These are phyloP conservation scores for Folsomia manolachei DNA, from an alignment of 2,888 invertebrate species.

Conservation along the genomic window DNA sequence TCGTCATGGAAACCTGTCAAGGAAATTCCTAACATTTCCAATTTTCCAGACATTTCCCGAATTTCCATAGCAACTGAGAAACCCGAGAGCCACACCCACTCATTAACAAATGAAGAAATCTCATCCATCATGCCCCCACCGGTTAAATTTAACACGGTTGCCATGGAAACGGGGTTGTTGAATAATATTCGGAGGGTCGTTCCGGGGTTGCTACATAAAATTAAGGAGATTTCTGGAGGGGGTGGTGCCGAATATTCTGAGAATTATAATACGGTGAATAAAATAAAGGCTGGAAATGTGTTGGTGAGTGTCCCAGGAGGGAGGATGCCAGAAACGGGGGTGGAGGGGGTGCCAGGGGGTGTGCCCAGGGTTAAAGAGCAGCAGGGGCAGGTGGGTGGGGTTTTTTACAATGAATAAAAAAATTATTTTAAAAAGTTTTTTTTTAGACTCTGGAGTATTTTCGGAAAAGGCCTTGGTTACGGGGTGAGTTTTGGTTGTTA, in stretches of 20 bases:
- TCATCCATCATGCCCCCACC: slow-evolving; percentile 13
- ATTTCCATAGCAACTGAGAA: slow-evolving; percentile 39
- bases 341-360: too few species aligned
- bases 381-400: too few species aligned
- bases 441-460: slow-evolving; percentile 45
- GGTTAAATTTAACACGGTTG: neutral
- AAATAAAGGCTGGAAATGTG: neutral
- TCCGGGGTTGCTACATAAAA: neutral
- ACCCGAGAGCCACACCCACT: neutral
- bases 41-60: slow-evolving; percentile 21
- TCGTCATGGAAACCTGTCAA: too few species aligned
- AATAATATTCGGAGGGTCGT: neutral
- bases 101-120: too few species aligned
- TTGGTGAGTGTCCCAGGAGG: neutral
- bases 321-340: too few species aligned
- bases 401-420: too few species aligned
- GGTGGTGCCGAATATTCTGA: slow-evolving; percentile 27
- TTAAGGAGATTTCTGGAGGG: neutral
- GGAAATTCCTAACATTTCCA: too few species aligned
- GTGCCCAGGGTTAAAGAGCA: too few species aligned
- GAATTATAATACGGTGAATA: slow-evolving; percentile 15
- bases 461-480: slow-evolving; percentile 42
- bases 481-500: too few species aligned
- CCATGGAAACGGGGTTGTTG: neutral
- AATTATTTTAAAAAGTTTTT: too few species aligned